Base-by-base conservation (phyloP, 2,888 invertebrate species). In the Drosophila maculinotata region DNA sequence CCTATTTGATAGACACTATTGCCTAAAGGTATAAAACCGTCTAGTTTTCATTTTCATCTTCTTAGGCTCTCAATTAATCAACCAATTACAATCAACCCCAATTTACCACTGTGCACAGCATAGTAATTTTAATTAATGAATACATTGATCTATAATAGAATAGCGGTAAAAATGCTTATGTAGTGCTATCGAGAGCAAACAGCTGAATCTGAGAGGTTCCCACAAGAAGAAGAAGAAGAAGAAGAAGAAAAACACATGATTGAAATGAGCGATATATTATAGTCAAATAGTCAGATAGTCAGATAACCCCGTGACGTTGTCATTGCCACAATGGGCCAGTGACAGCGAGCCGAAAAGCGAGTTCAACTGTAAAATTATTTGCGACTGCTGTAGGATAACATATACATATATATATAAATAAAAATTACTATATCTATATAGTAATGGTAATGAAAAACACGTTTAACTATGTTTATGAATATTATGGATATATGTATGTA, bases 311-410 rank as follows among this genome's bases (percentile, higher is more conserved):
- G 77, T 68, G 64, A 57, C 54, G 36, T 65, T 66, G 58, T 42
- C 41, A 25, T 56, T 52, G 25, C 30, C 36, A 53, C 70, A 60
- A 38, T 59, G 59, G n/a, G n/a, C 41, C 51, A 48, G 49, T 25
- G 62, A 45, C 59, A 57, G 38, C 23, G 28, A 20, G 30, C 44
- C 36, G 44, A 52, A 30, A 33, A 53, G 31, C 52, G 78, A 66
- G 64, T 71, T 77, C 67, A 80, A 77, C 66, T 83, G 84, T 86
- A 83, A 79, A 79, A 79, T 84, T 67, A 79, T 88, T 77, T 83
- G 72, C 83, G 83, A 83, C 83, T 83, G 83, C 83, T 86, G 69
- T 87, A 81, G 87, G 64, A 82, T 81, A 72, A 78, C 57, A 38
- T 28, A 36, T 31, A 52, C 25, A 52, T 3, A 26, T 14, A 36